A percentile compares a stretch with the other conserved stretches of the same genome.
Conservation (phyloP, 2,888 invertebrate species). For the Lymantria dispar region DNA sequence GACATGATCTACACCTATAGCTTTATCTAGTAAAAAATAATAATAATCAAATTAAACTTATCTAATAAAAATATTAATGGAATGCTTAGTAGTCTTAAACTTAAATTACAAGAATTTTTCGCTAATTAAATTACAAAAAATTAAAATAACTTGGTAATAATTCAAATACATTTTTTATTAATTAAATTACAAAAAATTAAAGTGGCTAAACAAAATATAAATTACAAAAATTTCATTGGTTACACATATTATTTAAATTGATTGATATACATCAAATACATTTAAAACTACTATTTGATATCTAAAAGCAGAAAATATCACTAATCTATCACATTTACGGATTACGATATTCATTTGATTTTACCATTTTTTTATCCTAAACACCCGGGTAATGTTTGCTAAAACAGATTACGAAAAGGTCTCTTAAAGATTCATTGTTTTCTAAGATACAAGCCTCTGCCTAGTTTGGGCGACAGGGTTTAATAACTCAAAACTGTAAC, state of each 20-base stretch:
- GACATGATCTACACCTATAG: conserved; percentile 26
- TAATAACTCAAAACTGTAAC: too few relatives aligned
- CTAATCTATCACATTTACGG: conserved; percentile 34
- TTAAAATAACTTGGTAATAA: too few relatives aligned
- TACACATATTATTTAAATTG: background rate
- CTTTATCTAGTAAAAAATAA: too few relatives aligned
- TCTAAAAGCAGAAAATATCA: conserved; percentile 34
- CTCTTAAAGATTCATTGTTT: too few relatives aligned
- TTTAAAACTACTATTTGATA: conserved; percentile 5
- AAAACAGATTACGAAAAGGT: too few relatives aligned
- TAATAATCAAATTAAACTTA: background rate
- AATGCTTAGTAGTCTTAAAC: too few relatives aligned
- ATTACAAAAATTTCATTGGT: background rate
- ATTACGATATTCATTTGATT: conserved; percentile 15
- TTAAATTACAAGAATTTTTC: background rate
- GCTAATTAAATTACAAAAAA: background rate
- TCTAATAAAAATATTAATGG: background rate
- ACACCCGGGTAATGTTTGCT: conserved; percentile 5
- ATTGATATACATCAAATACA: background rate
- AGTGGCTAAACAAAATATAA: background rate
- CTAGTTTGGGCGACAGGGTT: too few relatives aligned
- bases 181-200: background rate
- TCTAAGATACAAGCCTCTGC: too few relatives aligned
- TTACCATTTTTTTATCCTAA: conserved; percentile 5
- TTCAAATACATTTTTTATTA: too few relatives aligned